Evolutionary conservation across 2,113 vertebrate genomes (phyloP), one percentile per base, ranked within the genome.

Genomic region (Percina caprodes): DNA sequence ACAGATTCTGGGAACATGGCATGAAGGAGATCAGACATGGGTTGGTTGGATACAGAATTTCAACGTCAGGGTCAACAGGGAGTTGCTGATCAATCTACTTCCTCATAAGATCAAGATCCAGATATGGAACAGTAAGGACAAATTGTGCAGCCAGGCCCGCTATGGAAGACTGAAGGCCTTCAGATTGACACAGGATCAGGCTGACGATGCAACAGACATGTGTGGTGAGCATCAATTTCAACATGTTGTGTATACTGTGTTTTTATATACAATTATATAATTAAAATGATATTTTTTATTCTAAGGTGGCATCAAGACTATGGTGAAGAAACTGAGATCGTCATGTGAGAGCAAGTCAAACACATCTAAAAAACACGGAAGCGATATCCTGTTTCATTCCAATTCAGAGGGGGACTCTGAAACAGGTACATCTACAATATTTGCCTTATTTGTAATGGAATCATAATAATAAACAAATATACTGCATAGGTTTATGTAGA

Each of bases 11-110:
- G 94, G 73, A 68, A 94, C 94, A 0, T 97, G 96, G 96, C 49
- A 78, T 11, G 96, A 97, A 59, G 91, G 90, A n/a, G 92, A 93
- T 75, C 92, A 91, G 87, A 72, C 91, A 19, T 98, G 97, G 97
- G 66, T 97, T 23, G 92, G 94, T 0, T 97, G 96, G 96, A 90
- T 73, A 55, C 94, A 96, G 13, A 85, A 55, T 13, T 84, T 96
- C 51, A 91, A 88, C 12, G 51, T 96, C 3, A 33, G 23, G 0
- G 77, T 97, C 80, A 95, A 94, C 14, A 96, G 86, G 35, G 92
- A 96, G 9, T 75, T 95, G 52, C 58, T 97, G 68, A 88, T 95
- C 76, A 95, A 94, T 91, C 81, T 97, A 1, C 90, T 87, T 51
- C 88, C 93, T 69, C 94, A 97, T 81, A 96, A 94, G 89, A 94